Conservation (phyloP, 2,888 invertebrate species). For the Carabus problematicus region DNA sequence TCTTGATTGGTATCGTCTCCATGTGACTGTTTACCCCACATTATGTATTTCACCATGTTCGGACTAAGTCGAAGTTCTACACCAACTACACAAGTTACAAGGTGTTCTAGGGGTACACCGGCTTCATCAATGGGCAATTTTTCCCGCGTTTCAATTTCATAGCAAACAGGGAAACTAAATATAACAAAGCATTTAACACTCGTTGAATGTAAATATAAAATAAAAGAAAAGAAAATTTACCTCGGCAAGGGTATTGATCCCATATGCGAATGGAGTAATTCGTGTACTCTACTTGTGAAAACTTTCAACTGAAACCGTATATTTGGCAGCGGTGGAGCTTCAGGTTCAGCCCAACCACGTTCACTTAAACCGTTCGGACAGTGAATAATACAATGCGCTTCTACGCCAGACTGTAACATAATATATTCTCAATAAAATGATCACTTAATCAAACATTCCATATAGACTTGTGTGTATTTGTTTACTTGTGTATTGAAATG, state of each 20-base stretch:
- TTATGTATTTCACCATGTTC: constrained; percentile 62
- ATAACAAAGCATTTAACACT: constrained; percentile 38
- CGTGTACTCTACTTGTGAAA: constrained; percentile 71
- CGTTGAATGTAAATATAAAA: constrained; percentile 15
- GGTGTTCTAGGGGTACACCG: constrained; percentile 89
- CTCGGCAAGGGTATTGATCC: constrained; percentile 81
- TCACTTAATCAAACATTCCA: constrained; percentile 12
- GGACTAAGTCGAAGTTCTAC: constrained; percentile 66
- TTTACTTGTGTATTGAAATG: constrained; percentile 50
- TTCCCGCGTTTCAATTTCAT: constrained; percentile 74
- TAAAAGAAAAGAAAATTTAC: constrained; percentile 58
- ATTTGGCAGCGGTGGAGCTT: constrained; percentile 69
- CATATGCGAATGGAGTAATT: constrained; percentile 75
- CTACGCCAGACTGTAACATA: constrained; percentile 24
- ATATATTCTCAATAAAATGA: constrained; percentile 12
- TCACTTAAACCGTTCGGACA: constrained; percentile 66
- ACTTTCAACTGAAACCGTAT: constrained; percentile 71
- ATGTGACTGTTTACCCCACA: constrained; percentile 55
- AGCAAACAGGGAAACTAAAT: constrained; percentile 80
- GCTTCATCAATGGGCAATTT: constrained; percentile 67
- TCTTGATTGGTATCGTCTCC: constrained; percentile 53
- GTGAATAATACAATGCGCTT: constrained; percentile 71
- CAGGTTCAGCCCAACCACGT: constrained; percentile 77
- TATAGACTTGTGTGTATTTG: background rate
- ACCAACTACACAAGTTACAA: constrained; percentile 83